Evolutionary conservation across 2,888 invertebrate species (phyloP), one percentile per base, ranked within the genome.

Genomic region (Malachius bipustulatus): DNA sequence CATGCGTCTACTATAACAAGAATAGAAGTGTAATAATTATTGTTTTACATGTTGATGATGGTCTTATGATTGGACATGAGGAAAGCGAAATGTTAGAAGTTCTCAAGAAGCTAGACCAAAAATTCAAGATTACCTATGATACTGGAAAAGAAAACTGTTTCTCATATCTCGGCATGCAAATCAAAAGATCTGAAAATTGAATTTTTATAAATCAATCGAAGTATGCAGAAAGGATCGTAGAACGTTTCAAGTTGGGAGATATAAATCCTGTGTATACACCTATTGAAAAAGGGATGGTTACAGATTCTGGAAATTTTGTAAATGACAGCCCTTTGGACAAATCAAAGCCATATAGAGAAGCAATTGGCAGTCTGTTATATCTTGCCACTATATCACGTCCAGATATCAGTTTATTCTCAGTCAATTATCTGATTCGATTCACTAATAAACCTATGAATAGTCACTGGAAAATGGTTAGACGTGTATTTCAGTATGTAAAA

Each of bases 31-130:
- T 45, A 2, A 40, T 48, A 8, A 29, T 46, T 13, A 39, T 14
- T 2, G 15, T 48, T 15, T 44, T n/a, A n/a, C n/a, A 40, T 37
- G 49, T 51, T 8, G 51, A 53, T 44, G 50, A 51, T 33, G 48
- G 50, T 1, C 14, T 51, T 4, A 30, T 50, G 9, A 34, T 19
- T 4, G 47, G 50, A 14, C 28, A 28, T 6, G 12, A 37, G 19
- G 30, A 40, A 29, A 13, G 40, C 14, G 30, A 36, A 16, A 38
- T 52, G 34, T 16, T 37, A 4, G 19, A 42, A 34, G 26, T 46
- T 4, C 28, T 47, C 11, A 26, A 24, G 4, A 11, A 2, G 33
- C 24, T 37, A n/a, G 26, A 15, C 9, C 14, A 35, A 26, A 26
- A 40, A 14, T 38, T 36, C 24, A 28, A 35, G 32, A 40, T 38